phyloP scores from a whole-genome alignment of 1,140 invertebrate genomes.

The Pseudomyrmex sp. region DNA sequence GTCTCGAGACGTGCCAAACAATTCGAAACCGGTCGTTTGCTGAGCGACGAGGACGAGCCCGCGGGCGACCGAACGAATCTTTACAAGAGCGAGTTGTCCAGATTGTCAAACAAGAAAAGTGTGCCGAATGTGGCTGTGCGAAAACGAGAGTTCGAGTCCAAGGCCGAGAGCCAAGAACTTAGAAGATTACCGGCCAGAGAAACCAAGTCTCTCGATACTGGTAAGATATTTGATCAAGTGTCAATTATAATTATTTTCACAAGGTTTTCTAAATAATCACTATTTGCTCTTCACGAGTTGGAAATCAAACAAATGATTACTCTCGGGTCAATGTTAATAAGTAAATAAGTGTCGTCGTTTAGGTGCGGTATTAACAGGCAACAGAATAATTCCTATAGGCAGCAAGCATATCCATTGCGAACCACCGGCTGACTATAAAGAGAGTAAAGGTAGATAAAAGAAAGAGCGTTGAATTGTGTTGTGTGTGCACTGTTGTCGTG shows the following conservation, averaged over 20 bases:
- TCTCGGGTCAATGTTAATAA: constrained; percentile 14
- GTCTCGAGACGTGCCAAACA: constrained; percentile 90
- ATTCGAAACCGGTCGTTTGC: constrained; percentile 88
- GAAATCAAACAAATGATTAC: constrained; percentile 2
- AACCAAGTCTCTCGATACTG: constrained; percentile 80
- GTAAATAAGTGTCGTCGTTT: constrained; percentile 71
- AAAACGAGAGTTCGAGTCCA: constrained; percentile 90
- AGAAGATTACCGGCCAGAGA: constrained; percentile 68
- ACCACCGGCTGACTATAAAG: constrained; percentile 87
- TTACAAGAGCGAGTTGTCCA: constrained; percentile 90
- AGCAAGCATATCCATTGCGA: constrained; percentile 91
- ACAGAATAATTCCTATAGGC: constrained; percentile 90
- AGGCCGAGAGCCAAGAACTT: constrained; percentile 80
- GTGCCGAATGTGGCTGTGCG: constrained; percentile 91
- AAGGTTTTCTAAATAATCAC: too few species aligned
- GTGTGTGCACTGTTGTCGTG: constrained; percentile 41
- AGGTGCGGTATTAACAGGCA: constrained; percentile 87
- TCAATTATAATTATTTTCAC: too few species aligned
- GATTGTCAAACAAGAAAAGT: constrained; percentile 89
- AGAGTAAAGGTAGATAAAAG: constrained; percentile 77
- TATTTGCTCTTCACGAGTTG: too few species aligned
- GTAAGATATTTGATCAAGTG: constrained; percentile 59
- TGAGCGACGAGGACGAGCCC: constrained; percentile 86
- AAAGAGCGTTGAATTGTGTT: constrained; percentile 19
- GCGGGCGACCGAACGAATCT: constrained; percentile 88